These are phyloP conservation scores for Limanda limanda DNA, from an alignment of 2,113 vertebrate species.

Conservation along the genomic window DNA sequence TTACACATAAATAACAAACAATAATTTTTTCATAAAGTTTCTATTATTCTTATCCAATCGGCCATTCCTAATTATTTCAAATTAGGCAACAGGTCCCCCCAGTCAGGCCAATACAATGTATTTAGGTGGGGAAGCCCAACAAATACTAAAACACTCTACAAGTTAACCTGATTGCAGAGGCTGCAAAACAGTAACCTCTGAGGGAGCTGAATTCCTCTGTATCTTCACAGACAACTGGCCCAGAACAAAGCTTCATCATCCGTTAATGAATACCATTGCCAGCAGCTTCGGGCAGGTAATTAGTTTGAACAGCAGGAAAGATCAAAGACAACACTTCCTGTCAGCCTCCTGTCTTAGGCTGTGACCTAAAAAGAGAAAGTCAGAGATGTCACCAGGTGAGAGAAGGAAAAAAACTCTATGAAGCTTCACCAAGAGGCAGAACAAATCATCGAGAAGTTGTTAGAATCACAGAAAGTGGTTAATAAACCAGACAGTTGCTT, in stretches of 20 bases:
- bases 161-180: constrained; percentile 31
- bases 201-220: constrained; percentile 42
- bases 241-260: constrained; percentile 70
- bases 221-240: constrained; percentile 39
- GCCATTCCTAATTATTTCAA: not conserved
- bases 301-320: constrained; percentile 77
- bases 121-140: not conserved
- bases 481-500: not conserved
- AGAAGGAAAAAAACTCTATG: constrained; percentile 26
- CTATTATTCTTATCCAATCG: not conserved
- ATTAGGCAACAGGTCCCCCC: not conserved
- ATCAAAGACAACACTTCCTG: constrained; percentile 70
- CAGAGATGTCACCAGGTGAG: constrained; percentile 59
- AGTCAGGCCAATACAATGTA: not conserved
- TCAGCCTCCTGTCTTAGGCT: too few species aligned
- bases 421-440: constrained; percentile 27
- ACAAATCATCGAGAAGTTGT: constrained; percentile 10
- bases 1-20: too few species aligned
- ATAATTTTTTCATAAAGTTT: not conserved
- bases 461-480: not conserved
- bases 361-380: constrained; percentile 69
- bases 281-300: constrained; percentile 73
- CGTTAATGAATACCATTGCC: constrained; percentile 69
- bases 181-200: not conserved
- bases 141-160: constrained; percentile 5